Percentiles rank a stretch among this genome's conserved stretches.
These are phyloP conservation scores for Oikopleura dioica DNA, from an alignment of 23 tunicate genomes.

Conservation along the genomic window DNA sequence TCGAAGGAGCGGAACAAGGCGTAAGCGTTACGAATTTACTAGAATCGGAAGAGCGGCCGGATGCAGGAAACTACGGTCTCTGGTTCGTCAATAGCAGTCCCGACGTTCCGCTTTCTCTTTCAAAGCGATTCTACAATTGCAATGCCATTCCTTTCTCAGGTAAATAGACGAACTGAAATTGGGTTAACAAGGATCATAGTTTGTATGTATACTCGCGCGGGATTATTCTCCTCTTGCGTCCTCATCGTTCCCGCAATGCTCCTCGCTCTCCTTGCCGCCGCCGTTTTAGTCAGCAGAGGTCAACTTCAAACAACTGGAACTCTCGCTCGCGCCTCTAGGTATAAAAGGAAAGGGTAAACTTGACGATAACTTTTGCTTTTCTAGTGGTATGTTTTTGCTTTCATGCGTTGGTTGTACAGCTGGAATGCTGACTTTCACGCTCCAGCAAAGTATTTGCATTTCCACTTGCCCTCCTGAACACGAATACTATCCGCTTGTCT, in stretches of 20 bases:
- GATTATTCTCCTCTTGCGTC: background rate
- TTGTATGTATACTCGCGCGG: constrained; percentile 5
- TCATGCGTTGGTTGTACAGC: background rate
- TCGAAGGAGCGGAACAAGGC: background rate
- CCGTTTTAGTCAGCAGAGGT: background rate
- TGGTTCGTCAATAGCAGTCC: background rate
- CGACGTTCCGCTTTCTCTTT: background rate
- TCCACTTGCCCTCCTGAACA: constrained; percentile 3
- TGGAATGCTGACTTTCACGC: background rate
- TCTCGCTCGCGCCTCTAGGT: constrained; percentile 6
- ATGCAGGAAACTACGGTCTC: background rate
- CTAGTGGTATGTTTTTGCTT: background rate
- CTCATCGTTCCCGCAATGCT: constrained; percentile 4
- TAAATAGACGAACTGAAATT: too few relatives aligned
- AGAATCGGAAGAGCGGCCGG: background rate
- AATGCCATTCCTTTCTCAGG: constrained; percentile 10
- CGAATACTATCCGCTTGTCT: background rate
- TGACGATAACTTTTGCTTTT: too few relatives aligned
- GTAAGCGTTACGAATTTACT: background rate
- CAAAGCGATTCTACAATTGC: background rate
- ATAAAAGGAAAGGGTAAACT: too few relatives aligned
- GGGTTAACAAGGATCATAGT: too few relatives aligned
- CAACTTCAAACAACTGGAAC: constrained; percentile 12
- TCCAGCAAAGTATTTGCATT: background rate
- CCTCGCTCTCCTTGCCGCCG: background rate